Evolutionary conservation across 2,113 vertebrate genomes (phyloP).

Genomic region (Takifugu flavidus): DNA sequence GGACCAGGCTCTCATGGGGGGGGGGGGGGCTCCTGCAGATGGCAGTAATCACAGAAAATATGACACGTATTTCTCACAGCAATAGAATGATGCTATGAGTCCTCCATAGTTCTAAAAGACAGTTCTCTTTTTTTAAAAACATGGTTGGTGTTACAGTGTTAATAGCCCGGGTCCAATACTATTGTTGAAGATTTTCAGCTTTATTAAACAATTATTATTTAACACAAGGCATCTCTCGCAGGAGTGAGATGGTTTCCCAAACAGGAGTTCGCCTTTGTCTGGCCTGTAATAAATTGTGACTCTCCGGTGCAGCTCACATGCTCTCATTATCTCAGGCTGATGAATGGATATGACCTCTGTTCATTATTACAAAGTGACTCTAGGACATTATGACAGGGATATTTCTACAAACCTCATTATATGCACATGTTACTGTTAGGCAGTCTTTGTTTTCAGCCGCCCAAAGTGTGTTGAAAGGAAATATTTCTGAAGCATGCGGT

Average conservation of each 20-base stretch:
- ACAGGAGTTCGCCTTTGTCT: conserved; percentile 47
- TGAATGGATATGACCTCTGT: conserved; percentile 62
- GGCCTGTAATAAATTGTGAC: conserved; percentile 62
- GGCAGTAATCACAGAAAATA: conserved; percentile 14
- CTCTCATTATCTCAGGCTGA: conserved; percentile 77
- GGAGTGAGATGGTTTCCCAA: conserved; percentile 37
- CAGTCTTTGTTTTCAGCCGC: conserved; percentile 30
- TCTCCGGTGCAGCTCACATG: conserved; percentile 49
- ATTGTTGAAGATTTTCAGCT: background rate
- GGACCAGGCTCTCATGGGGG: too few relatives aligned
- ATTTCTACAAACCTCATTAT: conserved; percentile 52
- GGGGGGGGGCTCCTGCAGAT: too few relatives aligned
- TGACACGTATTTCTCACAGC: conserved; percentile 7
- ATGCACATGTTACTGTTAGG: conserved; percentile 24
- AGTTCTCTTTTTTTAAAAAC: too few relatives aligned
- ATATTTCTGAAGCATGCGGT: conserved; percentile 53
- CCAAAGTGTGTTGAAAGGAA: conserved; percentile 19
- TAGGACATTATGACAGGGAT: conserved; percentile 59
- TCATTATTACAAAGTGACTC: conserved; percentile 71
- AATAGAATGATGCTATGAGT: background rate
- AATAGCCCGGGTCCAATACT: too few relatives aligned
- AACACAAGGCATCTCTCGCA: conserved; percentile 32
- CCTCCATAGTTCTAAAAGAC: conserved; percentile 5
- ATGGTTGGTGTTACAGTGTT: too few relatives aligned
- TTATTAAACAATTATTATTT: conserved; percentile 41